Evolutionary conservation across 2,888 invertebrate species (phyloP).

Genomic region (Phalangium opilio): DNA sequence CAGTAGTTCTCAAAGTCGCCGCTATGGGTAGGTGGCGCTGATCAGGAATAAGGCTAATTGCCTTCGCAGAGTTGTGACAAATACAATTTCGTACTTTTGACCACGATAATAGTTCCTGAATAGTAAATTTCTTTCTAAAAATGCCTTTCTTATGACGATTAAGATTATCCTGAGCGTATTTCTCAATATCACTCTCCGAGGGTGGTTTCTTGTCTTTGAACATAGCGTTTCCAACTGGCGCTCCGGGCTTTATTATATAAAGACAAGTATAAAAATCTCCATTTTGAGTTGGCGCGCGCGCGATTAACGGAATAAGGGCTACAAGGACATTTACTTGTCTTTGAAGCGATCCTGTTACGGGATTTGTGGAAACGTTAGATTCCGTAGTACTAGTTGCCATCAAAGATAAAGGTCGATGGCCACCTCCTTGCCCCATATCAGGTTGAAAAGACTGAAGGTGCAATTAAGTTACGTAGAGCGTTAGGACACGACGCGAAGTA

Average conservation of each 20-base stretch:
- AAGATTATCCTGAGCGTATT: not conserved
- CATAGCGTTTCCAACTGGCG: no score
- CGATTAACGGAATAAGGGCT: constrained; percentile 16
- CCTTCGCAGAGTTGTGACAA: not conserved
- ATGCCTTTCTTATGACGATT: not conserved
- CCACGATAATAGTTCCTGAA: constrained; percentile 85
- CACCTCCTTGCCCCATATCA: constrained; percentile 13
- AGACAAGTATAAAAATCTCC: no score
- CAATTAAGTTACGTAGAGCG: no score
- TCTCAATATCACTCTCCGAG: constrained; percentile 1
- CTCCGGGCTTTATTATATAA: no score
- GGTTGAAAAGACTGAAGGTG: constrained; percentile 17
- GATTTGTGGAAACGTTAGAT: constrained; percentile 27
- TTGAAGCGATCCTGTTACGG: constrained; percentile 27
- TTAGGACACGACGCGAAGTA: no score
- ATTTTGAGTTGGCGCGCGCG: no score
- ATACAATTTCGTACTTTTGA: constrained; percentile 42
- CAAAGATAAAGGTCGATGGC: constrained; percentile 15
- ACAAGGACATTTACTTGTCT: constrained; percentile 28
- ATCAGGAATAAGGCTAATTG: no score
- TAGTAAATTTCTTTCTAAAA: constrained; percentile 55
- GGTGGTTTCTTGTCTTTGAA: not conserved
- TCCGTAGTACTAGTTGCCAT: constrained; percentile 20
- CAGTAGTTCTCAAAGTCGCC: no score
- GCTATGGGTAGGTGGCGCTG: no score